Conservation (phyloP, 1,140 invertebrate genomes). For the Drosophila lini region DNA sequence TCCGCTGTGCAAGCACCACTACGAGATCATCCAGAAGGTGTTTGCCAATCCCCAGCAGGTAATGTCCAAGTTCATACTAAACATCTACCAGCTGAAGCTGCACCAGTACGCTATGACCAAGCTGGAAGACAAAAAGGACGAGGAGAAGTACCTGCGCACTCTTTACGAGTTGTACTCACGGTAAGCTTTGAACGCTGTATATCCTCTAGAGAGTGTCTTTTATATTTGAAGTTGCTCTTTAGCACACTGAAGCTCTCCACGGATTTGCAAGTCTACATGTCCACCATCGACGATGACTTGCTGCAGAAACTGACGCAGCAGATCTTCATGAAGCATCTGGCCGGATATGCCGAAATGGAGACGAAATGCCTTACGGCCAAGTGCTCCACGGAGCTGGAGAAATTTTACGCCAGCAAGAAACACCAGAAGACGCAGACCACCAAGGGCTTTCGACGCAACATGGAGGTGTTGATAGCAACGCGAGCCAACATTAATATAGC, state of each 20-base stretch:
- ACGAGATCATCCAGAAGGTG: constrained; percentile 95
- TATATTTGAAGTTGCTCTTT: constrained; percentile 42
- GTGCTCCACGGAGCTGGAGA: constrained; percentile 89
- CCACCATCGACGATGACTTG: constrained; percentile 92
- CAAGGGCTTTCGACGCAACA: constrained; percentile 95
- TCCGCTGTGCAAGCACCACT: constrained; percentile 95
- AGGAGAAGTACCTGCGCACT: constrained; percentile 94
- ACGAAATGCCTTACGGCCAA: constrained; percentile 91
- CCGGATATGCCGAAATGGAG: constrained; percentile 90
- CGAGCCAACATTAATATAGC: constrained; percentile 97
- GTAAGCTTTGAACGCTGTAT: constrained; percentile 21
- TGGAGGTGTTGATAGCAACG: constrained; percentile 96
- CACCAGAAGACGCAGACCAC: constrained; percentile 97
- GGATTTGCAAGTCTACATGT: constrained; percentile 90
- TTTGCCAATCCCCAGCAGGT: constrained; percentile 99
- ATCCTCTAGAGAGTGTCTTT: not conserved
- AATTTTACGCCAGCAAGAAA: constrained; percentile 96
- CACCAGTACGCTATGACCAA: constrained; percentile 93
- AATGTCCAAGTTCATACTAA: constrained; percentile 98
- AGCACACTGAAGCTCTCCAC: constrained; percentile 90
- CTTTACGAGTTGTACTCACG: constrained; percentile 95
- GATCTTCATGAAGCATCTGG: constrained; percentile 93
- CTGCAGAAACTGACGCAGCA: constrained; percentile 92
- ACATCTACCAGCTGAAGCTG: constrained; percentile 97
- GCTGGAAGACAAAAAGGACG: constrained; percentile 90